A percentile compares a stretch with the other conserved stretches of the same genome.
These are phyloP conservation scores for Musca domestica DNA, from an alignment of 1,140 invertebrate species.

Conservation along the genomic window DNA sequence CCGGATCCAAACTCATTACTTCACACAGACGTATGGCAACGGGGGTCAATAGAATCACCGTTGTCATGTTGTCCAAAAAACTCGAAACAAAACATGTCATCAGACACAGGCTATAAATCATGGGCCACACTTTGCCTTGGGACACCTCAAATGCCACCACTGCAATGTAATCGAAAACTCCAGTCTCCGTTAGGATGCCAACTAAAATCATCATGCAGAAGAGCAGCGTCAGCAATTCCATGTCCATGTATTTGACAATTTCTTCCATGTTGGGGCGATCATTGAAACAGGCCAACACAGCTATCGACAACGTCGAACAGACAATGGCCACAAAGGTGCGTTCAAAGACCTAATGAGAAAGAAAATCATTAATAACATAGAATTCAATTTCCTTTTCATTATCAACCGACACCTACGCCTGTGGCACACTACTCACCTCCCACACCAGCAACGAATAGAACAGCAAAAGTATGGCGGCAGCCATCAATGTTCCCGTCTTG, in stretches of 20 bases:
- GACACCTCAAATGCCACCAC: constrained; percentile 71
- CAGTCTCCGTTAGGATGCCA: constrained; percentile 74
- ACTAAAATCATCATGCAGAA: constrained; percentile 86
- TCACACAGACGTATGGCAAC: constrained; percentile 78
- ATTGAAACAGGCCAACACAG: constrained; percentile 65
- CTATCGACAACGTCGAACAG: constrained; percentile 67
- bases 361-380: neutral
- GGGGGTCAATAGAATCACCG: constrained; percentile 73
- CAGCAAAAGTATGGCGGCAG: constrained; percentile 63
- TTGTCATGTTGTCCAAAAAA: constrained; percentile 79
- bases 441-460: constrained; percentile 75
- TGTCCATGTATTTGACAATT: constrained; percentile 75
- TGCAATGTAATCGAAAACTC: constrained; percentile 77
- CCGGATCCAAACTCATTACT: constrained; percentile 75
- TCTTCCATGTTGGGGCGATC: constrained; percentile 69
- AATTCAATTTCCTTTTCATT: neutral
- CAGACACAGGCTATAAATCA: constrained; percentile 69
- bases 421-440: constrained; percentile 59
- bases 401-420: neutral
- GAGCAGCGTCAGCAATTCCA: constrained; percentile 73
- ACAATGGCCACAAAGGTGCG: constrained; percentile 74
- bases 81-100: constrained; percentile 71
- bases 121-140: constrained; percentile 69
- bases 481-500: constrained; percentile 64
- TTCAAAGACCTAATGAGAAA: constrained; percentile 58